These are phyloP conservation scores for Rissa tridactyla DNA, from an alignment of 2,113 vertebrate species.

Conservation along the genomic window DNA sequence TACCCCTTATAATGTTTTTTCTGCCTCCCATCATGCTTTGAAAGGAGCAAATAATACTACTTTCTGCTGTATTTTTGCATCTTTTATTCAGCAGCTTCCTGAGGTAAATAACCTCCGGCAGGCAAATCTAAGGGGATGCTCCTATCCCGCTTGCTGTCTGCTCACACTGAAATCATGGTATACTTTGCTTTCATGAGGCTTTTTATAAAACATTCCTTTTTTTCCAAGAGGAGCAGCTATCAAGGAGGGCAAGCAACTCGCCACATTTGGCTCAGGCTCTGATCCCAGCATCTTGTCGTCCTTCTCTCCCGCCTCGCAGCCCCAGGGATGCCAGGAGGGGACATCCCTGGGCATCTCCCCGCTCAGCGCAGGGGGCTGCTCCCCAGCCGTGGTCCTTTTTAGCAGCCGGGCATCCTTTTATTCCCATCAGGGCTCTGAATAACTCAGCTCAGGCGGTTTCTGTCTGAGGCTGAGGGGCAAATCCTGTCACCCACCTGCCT, in stretches of 20 bases:
- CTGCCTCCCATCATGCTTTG: conserved; percentile 26
- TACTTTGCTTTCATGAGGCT: conserved; percentile 26
- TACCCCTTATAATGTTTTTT: conserved; percentile 1
- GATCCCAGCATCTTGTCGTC: not conserved
- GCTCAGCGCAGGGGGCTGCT: not conserved
- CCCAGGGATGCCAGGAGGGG: not conserved
- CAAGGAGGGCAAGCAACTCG: not conserved
- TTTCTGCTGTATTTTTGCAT: not conserved
- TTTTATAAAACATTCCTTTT: conserved; percentile 18
- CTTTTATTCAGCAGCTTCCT: conserved; percentile 58
- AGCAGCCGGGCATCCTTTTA: not conserved
- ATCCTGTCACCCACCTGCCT: not conserved
- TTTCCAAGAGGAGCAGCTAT: not conserved
- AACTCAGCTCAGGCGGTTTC: not conserved
- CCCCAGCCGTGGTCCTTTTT: not conserved
- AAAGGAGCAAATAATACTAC: conserved; percentile 14
- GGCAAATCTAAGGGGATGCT: conserved; percentile 35
- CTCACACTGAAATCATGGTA: conserved; percentile 2
- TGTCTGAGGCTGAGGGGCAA: not conserved
- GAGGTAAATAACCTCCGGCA: conserved; percentile 60
- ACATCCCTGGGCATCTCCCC: fast-evolving
- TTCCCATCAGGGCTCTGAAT: not conserved
- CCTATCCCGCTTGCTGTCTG: not conserved
- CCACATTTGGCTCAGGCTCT: not conserved
- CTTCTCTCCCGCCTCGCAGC: fast-evolving